Base-by-base conservation (phyloP, 1,140 invertebrate genomes). In the Anastrepha ludens region DNA sequence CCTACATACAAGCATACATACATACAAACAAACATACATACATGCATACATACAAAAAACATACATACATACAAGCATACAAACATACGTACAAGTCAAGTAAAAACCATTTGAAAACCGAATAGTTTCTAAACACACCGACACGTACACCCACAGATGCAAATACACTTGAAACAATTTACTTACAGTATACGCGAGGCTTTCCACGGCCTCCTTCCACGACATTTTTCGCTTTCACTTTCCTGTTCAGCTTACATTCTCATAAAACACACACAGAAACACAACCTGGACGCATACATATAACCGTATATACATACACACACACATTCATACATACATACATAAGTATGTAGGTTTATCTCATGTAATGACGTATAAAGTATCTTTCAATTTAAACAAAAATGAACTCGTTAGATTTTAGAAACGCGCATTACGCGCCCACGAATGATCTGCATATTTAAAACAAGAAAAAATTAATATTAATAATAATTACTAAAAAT, bases 391-490 rank as follows among this genome's bases (percentile, higher is more conserved):
- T 81, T 62, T 81, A 81, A 58, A 81, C 74, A 81, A 81, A 81
- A 81, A 58, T 81, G 74, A 81, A 81, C 74, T 81, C 74, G 44
- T 81, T 81, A 81, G 74, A n/a, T 81, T 81, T 81, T 81, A 81
- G 74, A 55, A 81, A 20, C 4, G 74, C 74, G 74, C 29, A 50
- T 1, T 55, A 55, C 44, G 74, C 74, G 47, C 44, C 74, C 47
- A 81, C 74, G 74, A 81, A 81, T 81, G 74, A 81, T 81, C 74
- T 81, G 74, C 74, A 81, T 81, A 81, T 81, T 81, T 81, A 81
- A 74, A 74, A 50, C 9, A 74, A 74, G 55, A 20, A 78, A 55
- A 81, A 55, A 29, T 55, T 20, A 29, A 55, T 55, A 55, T 81
- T 81, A 74, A 8, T 17, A 55, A 58, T 81, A 81, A 81, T 50